Evolutionary conservation across 2,888 invertebrate genomes (phyloP), one percentile per base, ranked within the genome.

Genomic region (Tetragonisca angustula): DNA sequence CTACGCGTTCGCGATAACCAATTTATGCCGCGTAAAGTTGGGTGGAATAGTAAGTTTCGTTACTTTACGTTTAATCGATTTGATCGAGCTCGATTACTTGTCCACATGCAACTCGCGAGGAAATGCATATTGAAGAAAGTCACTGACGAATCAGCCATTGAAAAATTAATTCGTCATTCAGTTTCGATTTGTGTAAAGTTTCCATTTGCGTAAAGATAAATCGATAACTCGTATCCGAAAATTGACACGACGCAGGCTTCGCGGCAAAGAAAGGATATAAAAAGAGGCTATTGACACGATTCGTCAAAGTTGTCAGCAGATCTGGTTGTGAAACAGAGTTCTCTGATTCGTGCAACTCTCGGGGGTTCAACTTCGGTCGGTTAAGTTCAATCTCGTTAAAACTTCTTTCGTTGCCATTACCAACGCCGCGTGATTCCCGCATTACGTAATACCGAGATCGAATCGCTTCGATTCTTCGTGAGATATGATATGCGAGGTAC

Each of bases 371-470:
- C 43, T 49, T 68, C 9, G 52, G 36, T 74, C 77, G 17, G 73
- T 65, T 70, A 70, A 83, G 76, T 77, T 85, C 61, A 65, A 71
- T 77, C 75, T 85, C 78, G 78, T 85, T 85, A 85, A 84, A 85
- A 85, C 68, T 81, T 84, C 68, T 65, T 75, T 79, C 50, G 64
- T 68, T 49, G 43, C 67, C 43, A 61, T 70, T 76, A 21, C 4
- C 49, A 64, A 64, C 50, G 50, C 67, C 36, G 21, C 43, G 52
- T 56, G 79, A 85, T 80, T 49, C 84, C 32, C 56, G 49, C 56
- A 68, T 80, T 4, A 59, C 2, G 56, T 19, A 71, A 72, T 21
- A 59, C 32, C 21, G 17, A 79, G 21, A 27, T 65, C 27, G 27
- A 24, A 19, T 36, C 17, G n/a, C 19, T 36, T 36, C 43, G 4